Percentiles rank a stretch among this genome's conserved stretches.
Conservation (phyloP, 2,888 invertebrate genomes). For the Bruchidius siliquastri region DNA sequence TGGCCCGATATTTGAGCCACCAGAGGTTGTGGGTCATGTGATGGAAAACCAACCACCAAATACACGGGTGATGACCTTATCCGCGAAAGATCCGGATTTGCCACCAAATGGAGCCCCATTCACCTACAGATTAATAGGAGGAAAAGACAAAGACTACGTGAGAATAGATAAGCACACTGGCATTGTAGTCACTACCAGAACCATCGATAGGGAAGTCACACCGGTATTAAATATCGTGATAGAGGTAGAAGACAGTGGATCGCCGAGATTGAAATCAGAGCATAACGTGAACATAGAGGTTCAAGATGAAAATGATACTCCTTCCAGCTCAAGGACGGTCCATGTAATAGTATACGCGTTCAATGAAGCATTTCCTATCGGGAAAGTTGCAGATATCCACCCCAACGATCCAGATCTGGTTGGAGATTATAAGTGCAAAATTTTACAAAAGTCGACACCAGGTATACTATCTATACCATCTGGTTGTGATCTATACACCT, state of each 20-base stretch:
- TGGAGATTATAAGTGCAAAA: constrained; percentile 83
- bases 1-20: constrained; percentile 75
- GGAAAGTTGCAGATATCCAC: constrained; percentile 86
- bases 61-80: constrained; percentile 77
- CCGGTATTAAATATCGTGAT: constrained; percentile 71
- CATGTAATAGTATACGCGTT: constrained; percentile 75
- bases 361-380: constrained; percentile 68
- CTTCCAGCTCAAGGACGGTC: constrained; percentile 77
- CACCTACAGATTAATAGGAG: constrained; percentile 72
- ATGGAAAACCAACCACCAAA: constrained; percentile 83
- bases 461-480: constrained; percentile 65
- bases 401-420: constrained; percentile 89
- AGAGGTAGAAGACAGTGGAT: constrained; percentile 85
- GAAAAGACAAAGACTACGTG: constrained; percentile 71
- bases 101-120: constrained; percentile 91
- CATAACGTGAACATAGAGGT: constrained; percentile 72
- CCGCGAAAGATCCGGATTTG: constrained; percentile 83
- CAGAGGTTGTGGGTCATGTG: constrained; percentile 69
- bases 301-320: constrained; percentile 86
- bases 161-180: constrained; percentile 77
- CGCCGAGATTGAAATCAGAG: constrained; percentile 76
- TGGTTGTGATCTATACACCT: constrained; percentile 76
- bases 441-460: constrained; percentile 60
- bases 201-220: constrained; percentile 76
- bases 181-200: constrained; percentile 69